phyloP scores from a whole-genome alignment of 2,797 vertebrate genomes.

The Smutsia gigantea region DNA sequence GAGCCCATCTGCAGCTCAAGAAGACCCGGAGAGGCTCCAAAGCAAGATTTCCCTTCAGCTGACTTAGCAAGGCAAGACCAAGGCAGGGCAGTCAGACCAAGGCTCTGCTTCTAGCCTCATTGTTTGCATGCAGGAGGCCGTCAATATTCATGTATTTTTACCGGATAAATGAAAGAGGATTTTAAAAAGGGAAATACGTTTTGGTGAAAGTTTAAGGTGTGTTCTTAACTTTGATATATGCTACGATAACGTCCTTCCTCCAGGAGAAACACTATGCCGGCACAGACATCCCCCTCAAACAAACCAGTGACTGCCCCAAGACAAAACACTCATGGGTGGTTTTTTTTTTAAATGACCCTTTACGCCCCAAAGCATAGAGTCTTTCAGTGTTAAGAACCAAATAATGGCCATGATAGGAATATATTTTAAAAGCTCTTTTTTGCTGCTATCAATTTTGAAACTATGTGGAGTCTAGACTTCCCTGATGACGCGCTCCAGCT shows the following conservation, averaged over 20 bases:
- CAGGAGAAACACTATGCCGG: not conserved
- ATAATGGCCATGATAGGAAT: not conserved
- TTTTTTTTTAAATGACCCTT: not conserved
- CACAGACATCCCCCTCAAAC: not conserved
- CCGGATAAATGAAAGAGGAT: not conserved
- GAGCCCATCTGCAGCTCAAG: not conserved
- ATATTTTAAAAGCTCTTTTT: not conserved
- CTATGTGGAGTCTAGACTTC: not conserved
- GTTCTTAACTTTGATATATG: not conserved
- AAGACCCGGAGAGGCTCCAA: not conserved
- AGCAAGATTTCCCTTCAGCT: not conserved
- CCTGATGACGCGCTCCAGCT: not conserved
- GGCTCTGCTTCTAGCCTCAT: not conserved
- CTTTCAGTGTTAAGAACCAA: conserved; percentile 1
- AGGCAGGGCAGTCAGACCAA: not conserved
- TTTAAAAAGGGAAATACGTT: not conserved
- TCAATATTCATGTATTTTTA: not conserved
- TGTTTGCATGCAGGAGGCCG: not conserved
- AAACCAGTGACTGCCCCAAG: not conserved
- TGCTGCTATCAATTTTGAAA: not conserved
- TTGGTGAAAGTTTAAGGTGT: not conserved
- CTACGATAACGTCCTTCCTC: not conserved
- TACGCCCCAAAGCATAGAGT: not conserved
- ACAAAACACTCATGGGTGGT: not conserved
- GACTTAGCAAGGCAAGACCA: not conserved